phyloP scores from a whole-genome alignment of 2,113 vertebrate species.

The Poeciliopsis turrubarensis region DNA sequence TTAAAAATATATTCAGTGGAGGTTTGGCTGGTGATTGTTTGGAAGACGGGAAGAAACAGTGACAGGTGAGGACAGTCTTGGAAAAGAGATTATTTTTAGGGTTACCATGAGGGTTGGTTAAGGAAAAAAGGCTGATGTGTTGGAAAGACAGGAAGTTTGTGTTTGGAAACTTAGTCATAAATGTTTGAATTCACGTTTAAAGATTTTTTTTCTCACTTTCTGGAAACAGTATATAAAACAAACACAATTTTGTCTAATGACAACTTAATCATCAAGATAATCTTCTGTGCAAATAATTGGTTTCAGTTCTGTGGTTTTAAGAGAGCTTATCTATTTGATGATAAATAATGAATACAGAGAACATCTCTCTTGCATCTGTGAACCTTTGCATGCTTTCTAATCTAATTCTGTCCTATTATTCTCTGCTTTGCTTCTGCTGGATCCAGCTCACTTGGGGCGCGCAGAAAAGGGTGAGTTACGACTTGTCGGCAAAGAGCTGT shows the following conservation, averaged over 20 bases:
- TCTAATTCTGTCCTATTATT: conserved; percentile 68
- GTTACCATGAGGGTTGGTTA: conserved; percentile 10
- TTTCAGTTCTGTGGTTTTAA: background rate
- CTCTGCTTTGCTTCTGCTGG: conserved; percentile 66
- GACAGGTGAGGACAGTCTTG: conserved; percentile 45
- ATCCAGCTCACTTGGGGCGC: conserved; percentile 76
- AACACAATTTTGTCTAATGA: background rate
- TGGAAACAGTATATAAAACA: background rate
- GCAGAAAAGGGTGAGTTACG: conserved; percentile 77
- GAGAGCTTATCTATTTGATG: background rate
- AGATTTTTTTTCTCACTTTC: background rate
- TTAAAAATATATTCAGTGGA: conserved; percentile 33
- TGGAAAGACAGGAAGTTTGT: conserved; percentile 21
- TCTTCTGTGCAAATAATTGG: background rate
- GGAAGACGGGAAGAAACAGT: conserved; percentile 4
- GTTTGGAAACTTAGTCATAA: background rate
- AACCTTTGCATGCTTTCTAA: conserved; percentile 37
- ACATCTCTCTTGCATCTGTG: conserved; percentile 6
- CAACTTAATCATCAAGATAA: background rate
- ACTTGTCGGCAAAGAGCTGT: conserved; percentile 51
- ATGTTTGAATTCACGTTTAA: background rate
- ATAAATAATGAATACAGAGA: background rate
- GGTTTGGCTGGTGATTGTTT: conserved; percentile 24
- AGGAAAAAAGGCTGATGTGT: conserved; percentile 32
- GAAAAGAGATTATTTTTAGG: conserved; percentile 39